Evolutionary conservation across 2,888 invertebrate species (phyloP), one percentile per base, ranked within the genome.

Genomic region (Andrena camellia): DNA sequence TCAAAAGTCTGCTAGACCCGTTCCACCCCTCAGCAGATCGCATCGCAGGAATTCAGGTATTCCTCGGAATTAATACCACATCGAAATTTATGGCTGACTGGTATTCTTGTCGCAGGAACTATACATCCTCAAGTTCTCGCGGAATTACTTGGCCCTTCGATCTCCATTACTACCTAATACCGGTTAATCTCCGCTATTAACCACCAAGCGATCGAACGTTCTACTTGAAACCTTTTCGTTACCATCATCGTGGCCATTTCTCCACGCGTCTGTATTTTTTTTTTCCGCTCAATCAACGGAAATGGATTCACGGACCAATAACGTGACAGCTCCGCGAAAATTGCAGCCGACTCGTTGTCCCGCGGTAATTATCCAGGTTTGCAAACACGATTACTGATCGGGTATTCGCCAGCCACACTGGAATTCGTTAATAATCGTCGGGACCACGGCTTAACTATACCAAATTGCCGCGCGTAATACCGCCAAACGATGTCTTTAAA

Each of bases 121-220:
- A 77, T 79, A 78, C 77, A 48, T 78, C 77, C 62, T 54, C 29
- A 82, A 86, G 80, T 86, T 88, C 57, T 50, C 68, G 69, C 52
- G 74, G 81, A 81, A 85, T 67, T 79, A 77, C 52, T 50, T 52
- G 29, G 62, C 20, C 29, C 50, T 72, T 78, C 72, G 78, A 82
- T 81, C 81, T 74, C 86, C 78, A 83, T 88, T 88, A 85, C 81
- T 23, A 54, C 23, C 54, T 80, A 88, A 86, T 83, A 77, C 69
- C 80, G 60, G 76, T 84, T 88, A 86, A 88, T 88, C 88, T 78
- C 80, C 78, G 76, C 64, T 77, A 78, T 69, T 78, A 87, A 77
- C 86, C 70, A 64, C 42, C 42, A 35, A 60, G 66, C 79, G 78
- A 75, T 86, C 77, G 75, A 79, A 54, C 60, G 66, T 57, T 31